A percentile compares a stretch with the other conserved stretches of the same genome.
Conservation (phyloP, 2,113 vertebrate species). For the Phocoena phocoena region DNA sequence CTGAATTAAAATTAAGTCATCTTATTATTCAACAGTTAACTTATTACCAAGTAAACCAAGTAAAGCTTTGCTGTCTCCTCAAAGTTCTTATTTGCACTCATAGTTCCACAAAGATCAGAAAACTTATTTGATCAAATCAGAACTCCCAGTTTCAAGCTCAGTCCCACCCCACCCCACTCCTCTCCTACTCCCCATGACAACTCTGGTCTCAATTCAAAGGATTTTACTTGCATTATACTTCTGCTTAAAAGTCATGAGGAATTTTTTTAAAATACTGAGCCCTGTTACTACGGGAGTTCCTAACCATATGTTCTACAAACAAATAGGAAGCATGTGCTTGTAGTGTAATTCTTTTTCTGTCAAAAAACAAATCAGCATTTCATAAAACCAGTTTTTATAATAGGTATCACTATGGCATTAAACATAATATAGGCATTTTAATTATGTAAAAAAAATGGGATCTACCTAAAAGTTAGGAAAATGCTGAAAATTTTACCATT, state of each 20-base stretch:
- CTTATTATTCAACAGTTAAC: conserved; percentile 47
- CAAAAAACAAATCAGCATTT: conserved; percentile 66
- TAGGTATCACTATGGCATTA: conserved; percentile 56
- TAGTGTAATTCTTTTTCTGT: conserved; percentile 46
- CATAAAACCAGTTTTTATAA: conserved; percentile 64
- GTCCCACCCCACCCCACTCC: neutral
- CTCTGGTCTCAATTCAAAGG: conserved; percentile 32
- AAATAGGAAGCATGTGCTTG: conserved; percentile 25
- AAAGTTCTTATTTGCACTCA: conserved; percentile 36
- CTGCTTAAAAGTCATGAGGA: conserved; percentile 44
- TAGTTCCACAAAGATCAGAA: conserved; percentile 49
- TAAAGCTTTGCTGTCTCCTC: conserved; percentile 44
- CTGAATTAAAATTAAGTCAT: conserved; percentile 55
- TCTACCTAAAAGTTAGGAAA: conserved; percentile 81
- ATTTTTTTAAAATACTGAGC: conserved; percentile 40
- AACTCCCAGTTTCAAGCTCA: conserved; percentile 43
- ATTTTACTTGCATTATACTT: conserved; percentile 41
- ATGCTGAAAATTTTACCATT: conserved; percentile 84
- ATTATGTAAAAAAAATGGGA: conserved; percentile 75
- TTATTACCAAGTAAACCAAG: conserved; percentile 46
- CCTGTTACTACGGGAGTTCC: conserved; percentile 20
- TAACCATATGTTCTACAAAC: conserved; percentile 49
- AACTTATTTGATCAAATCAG: neutral
- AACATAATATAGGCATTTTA: conserved; percentile 70
- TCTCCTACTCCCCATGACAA: neutral